These are phyloP conservation scores for Triplophysa rosa DNA, from an alignment of 2,113 vertebrate species.

Conservation along the genomic window DNA sequence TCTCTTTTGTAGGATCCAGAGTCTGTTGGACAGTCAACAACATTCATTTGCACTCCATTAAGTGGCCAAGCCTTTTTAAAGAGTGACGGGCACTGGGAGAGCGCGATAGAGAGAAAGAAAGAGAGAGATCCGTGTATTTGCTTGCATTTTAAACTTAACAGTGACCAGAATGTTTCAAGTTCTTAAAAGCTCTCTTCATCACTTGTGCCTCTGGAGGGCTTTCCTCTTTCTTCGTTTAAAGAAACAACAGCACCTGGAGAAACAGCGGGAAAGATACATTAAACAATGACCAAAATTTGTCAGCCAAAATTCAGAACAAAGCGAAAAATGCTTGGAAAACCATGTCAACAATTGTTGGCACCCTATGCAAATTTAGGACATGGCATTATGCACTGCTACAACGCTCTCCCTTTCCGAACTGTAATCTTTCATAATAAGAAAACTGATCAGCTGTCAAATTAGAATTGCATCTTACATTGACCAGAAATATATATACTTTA, in stretches of 20 bases:
- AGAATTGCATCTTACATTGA: too few relatives aligned
- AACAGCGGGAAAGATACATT: neutral
- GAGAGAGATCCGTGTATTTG: conserved; percentile 65
- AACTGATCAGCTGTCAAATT: too few relatives aligned
- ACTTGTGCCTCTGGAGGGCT: conserved; percentile 93
- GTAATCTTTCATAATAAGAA: too few relatives aligned
- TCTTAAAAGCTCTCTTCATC: conserved; percentile 76
- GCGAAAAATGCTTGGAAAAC: too few relatives aligned
- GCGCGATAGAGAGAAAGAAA: neutral
- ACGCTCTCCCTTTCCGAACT: too few relatives aligned
- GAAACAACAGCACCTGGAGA: conserved; percentile 95
- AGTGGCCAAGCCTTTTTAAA: conserved; percentile 60
- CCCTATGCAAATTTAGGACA: too few relatives aligned
- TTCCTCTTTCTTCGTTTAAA: conserved; percentile 99
- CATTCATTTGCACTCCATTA: conserved; percentile 66
- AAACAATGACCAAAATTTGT: neutral
- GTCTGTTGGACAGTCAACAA: conserved; percentile 73
- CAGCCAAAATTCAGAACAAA: too few relatives aligned
- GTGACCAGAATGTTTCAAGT: conserved; percentile 80
- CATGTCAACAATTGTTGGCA: too few relatives aligned
- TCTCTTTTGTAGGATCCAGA: conserved; percentile 67
- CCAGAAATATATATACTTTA: too few relatives aligned
- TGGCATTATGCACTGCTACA: too few relatives aligned
- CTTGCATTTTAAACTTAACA: conserved; percentile 80
- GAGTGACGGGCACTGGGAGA: conserved; percentile 38